phyloP scores from a whole-genome alignment of 2,113 vertebrate genomes.

The Edolisoma coerulescens region DNA sequence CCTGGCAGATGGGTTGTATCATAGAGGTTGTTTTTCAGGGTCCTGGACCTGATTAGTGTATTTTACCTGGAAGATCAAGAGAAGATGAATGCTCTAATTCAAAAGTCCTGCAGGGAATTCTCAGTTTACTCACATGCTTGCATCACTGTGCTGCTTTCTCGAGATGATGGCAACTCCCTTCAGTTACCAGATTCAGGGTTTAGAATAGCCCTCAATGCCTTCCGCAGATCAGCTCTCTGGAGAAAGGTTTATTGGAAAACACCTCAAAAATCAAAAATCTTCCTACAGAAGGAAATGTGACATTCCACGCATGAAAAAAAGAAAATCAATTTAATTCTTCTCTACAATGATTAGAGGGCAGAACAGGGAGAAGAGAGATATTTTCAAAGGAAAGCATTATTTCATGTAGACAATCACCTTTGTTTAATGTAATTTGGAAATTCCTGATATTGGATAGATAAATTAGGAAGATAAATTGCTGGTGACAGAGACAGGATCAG shows the following conservation, averaged over 20 bases:
- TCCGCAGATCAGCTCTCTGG: not conserved
- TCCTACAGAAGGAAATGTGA: not conserved
- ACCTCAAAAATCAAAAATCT: not conserved
- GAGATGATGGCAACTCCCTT: not conserved
- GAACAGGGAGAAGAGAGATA: not conserved
- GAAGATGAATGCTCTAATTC: not conserved
- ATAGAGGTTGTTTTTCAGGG: not conserved
- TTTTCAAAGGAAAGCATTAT: not conserved
- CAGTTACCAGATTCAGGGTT: not conserved
- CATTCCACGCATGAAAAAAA: not conserved
- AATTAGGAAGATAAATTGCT: slow-evolving; percentile 18
- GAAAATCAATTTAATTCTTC: not conserved
- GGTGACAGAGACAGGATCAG: not conserved
- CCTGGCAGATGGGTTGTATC: not conserved
- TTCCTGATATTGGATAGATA: slow-evolving; percentile 13
- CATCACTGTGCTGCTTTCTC: not conserved
- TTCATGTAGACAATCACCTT: not conserved
- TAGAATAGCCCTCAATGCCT: not conserved
- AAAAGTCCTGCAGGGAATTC: not conserved
- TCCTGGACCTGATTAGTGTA: not conserved
- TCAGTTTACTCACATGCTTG: not conserved
- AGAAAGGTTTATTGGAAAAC: not conserved
- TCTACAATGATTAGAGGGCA: not conserved
- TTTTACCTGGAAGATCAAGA: not conserved
- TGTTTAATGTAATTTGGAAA: slow-evolving; percentile 13